Evolutionary conservation across 2,113 vertebrate species (phyloP).

Genomic region (Sylvia atricapilla): DNA sequence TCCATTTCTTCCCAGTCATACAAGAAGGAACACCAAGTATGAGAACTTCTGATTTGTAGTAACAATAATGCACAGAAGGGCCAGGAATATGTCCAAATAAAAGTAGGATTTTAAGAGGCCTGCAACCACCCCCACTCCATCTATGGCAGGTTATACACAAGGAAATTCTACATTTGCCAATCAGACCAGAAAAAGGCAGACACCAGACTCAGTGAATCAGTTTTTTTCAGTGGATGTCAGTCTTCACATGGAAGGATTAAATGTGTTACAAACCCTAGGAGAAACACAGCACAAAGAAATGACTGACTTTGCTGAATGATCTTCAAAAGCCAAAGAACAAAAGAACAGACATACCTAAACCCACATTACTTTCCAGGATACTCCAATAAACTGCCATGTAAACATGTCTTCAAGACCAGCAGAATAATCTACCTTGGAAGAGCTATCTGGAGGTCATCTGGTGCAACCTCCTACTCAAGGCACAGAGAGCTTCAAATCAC

Average conservation of each 20-base stretch:
- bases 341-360: background rate
- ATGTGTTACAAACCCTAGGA: background rate
- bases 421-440: background rate
- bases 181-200: background rate
- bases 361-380: background rate
- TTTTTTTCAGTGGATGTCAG: background rate
- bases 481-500: background rate
- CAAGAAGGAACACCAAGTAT: background rate
- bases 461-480: background rate
- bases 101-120: background rate
- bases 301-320: background rate
- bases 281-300: background rate
- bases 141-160: background rate
- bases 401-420: background rate
- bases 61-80: background rate
- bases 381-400: background rate
- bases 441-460: background rate
- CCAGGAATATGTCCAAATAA: background rate
- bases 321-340: background rate
- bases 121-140: background rate
- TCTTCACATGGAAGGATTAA: background rate
- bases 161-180: background rate
- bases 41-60: background rate
- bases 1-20: background rate
- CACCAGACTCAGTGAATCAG: background rate